Percentiles rank a stretch among this genome's conserved stretches.
Evolutionary conservation across 2,888 invertebrate genomes (phyloP).

Genomic region (Phengaris arion): DNA sequence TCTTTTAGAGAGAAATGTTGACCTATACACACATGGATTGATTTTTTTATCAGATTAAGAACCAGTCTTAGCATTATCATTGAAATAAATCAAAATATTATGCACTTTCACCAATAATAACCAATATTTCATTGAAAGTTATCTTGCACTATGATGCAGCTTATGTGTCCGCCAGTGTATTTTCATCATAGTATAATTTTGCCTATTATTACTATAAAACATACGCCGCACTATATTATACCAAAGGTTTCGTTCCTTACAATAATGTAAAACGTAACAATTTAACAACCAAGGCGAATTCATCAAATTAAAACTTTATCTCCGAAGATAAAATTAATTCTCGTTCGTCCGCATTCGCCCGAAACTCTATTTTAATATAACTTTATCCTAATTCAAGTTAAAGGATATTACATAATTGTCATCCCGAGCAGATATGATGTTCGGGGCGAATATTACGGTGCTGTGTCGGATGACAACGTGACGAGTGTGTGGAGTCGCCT

Average conservation of each 20-base stretch:
- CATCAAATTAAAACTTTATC: slow-evolving; percentile 12
- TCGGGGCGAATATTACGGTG: not conserved
- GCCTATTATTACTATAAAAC: too few species aligned
- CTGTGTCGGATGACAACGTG: not conserved
- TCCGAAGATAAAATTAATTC: slow-evolving; percentile 24
- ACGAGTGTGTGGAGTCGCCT: not conserved
- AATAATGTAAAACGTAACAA: not conserved
- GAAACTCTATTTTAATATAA: slow-evolving; percentile 15
- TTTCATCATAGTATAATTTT: too few species aligned
- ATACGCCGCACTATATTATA: too few species aligned
- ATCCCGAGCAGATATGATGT: not conserved
- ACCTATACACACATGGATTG: too few species aligned
- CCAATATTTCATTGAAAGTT: too few species aligned
- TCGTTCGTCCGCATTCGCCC: slow-evolving; percentile 38
- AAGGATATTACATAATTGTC: slow-evolving; percentile 7
- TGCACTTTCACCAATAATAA: too few species aligned
- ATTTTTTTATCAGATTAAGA: too few species aligned
- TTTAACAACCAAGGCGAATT: not conserved
- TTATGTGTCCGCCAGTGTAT: too few species aligned
- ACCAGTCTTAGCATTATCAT: too few species aligned
- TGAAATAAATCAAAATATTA: too few species aligned
- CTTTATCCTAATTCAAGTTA: slow-evolving; percentile 12
- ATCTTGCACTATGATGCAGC: too few species aligned
- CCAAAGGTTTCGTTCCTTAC: not conserved
- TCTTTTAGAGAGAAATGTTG: too few species aligned